phyloP scores from a whole-genome alignment of 2,113 vertebrate genomes.

The Ailurus styani region DNA sequence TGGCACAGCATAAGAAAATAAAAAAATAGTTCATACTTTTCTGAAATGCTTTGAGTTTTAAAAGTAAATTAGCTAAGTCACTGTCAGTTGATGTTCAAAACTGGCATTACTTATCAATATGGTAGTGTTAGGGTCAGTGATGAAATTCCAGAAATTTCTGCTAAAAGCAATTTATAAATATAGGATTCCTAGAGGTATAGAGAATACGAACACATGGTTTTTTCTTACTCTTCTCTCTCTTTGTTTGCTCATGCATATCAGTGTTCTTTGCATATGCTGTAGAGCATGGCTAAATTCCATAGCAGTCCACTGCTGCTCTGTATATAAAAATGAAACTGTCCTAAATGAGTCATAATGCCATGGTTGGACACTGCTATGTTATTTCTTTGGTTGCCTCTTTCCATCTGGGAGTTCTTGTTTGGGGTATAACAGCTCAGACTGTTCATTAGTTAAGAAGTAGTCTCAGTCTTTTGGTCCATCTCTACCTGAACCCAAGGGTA shows the following conservation, averaged over 20 bases:
- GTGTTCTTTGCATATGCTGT: neutral
- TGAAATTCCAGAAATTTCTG: neutral
- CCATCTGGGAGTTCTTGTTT: neutral
- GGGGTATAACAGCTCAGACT: neutral
- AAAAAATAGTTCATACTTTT: conserved; percentile 38
- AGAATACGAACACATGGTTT: neutral
- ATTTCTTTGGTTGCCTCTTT: neutral
- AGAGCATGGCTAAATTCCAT: neutral
- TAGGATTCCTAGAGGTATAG: neutral
- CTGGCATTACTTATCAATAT: neutral
- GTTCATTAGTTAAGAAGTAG: neutral
- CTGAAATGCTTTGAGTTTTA: neutral
- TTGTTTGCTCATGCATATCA: neutral
- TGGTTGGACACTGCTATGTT: neutral
- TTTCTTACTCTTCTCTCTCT: neutral
- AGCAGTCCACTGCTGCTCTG: neutral
- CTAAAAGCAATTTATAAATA: neutral
- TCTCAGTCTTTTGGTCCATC: neutral
- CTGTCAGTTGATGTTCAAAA: neutral
- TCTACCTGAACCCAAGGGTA: neutral
- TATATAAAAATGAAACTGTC: neutral
- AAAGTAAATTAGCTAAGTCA: neutral
- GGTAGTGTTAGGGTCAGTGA: neutral
- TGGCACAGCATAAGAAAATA: neutral
- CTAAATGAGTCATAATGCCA: neutral